These are phyloP conservation scores for Lumbricus terrestris DNA, from an alignment of 2,888 invertebrate species.

Conservation along the genomic window DNA sequence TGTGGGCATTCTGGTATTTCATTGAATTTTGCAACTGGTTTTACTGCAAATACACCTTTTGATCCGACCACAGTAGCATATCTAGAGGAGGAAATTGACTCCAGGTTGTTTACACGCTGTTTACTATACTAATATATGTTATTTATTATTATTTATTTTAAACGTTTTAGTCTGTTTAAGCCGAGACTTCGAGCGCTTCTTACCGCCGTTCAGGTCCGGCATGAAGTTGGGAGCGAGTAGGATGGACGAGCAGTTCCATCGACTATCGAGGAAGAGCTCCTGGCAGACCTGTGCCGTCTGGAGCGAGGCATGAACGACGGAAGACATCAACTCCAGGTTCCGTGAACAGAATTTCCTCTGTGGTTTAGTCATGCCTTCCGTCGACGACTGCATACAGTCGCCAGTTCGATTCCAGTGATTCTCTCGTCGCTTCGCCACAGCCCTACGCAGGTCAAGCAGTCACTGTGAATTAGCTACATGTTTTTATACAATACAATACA, in stretches of 20 bases:
- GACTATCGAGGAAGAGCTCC: constrained; percentile 70
- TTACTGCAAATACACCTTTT: background rate
- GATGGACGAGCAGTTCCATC: constrained; percentile 83
- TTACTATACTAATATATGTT: too few species aligned
- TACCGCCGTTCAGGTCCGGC: constrained; percentile 78
- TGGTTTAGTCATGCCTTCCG: constrained; percentile 44
- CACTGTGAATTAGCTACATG: background rate
- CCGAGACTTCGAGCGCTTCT: constrained; percentile 36
- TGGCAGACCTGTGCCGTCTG: constrained; percentile 69
- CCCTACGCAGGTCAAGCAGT: constrained; percentile 12
- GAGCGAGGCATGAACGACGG: constrained; percentile 74
- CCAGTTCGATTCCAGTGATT: constrained; percentile 35
- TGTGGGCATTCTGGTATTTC: too few species aligned
- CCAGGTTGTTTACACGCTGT: too few species aligned
- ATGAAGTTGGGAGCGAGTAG: constrained; percentile 71
- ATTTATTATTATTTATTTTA: too few species aligned
- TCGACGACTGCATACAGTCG: constrained; percentile 23
- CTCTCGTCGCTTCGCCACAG: constrained; percentile 26
- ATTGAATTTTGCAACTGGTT: background rate
- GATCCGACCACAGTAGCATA: background rate
- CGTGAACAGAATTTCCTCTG: constrained; percentile 51
- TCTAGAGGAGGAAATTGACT: too few species aligned
- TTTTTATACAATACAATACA: too few species aligned
- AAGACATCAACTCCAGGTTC: constrained; percentile 66
- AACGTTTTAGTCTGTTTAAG: background rate